Evolutionary conservation across 2,797 vertebrate genomes (phyloP), one percentile per base, ranked within the genome.

Genomic region (Danio jaintianensis): DNA sequence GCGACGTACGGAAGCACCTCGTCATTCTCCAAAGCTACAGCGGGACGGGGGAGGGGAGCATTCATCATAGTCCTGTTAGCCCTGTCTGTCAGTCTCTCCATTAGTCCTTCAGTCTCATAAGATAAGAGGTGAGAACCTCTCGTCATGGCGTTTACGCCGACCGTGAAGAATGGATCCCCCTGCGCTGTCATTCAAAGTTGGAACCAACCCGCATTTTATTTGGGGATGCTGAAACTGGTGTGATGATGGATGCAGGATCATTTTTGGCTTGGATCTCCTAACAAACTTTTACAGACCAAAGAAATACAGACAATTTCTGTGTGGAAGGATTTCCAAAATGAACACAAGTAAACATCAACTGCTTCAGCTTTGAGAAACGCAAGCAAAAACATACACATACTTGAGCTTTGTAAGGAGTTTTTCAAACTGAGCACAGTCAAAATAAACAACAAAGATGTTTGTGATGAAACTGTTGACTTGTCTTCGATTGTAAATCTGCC

Each of bases 221-320:
- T 48, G 56, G 43, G 5, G 12, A 61, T 5, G 55, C 47, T 43
- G 13, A 70, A 52, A n/a, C 66, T 42, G 66, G n/a, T 22, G 4
- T 13, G 4, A n/a, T 50, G 58, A 40, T 4, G 45, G 16, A 61
- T 55, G 29, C n/a, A 15, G 64, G 38, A 29, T 20, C 42, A 6
- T 13, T 70, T 38, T 9, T 29, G 29, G 55, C 55, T 22, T 50
- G 47, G 58, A 53, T 52, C 38, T 4, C 47, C 40, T 73, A 70
- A 42, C 12, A 8, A 63, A 56, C 45, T 93, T 94, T 93, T 89
- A 96, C 95, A 95, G 96, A 96, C 96, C 96, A 98, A 97, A 97
- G 96, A 97, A 93, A 91, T 94, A 92, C 93, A 80, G 85, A 90
- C 90, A 79, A 66, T 74, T 84, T 75, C 83, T 91, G 15, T 79